Evolutionary conservation across 2,113 vertebrate genomes (phyloP).

Genomic region (Verasper variegatus): DNA sequence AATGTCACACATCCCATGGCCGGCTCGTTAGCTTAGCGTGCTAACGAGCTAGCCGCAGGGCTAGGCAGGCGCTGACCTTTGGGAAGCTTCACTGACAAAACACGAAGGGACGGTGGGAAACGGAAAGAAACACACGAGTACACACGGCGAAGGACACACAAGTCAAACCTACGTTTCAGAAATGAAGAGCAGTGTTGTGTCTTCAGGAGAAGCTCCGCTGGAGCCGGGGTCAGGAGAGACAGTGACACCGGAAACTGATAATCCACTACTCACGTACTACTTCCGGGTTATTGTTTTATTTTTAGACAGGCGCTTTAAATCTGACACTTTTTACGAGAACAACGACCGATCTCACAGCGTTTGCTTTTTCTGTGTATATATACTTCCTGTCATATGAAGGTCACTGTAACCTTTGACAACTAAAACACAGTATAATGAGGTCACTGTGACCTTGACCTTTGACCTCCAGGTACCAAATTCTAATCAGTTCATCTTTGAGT

Average conservation of each 20-base stretch:
- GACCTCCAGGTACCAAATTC: no score
- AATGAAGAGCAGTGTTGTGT: slow-evolving; percentile 13
- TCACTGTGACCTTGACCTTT: no score
- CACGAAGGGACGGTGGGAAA: fast-evolving
- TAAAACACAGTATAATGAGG: no score
- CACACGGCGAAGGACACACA: neutral
- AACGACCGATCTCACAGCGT: no score
- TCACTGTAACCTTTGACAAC: no score
- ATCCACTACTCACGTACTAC: neutral
- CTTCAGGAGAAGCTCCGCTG: slow-evolving; percentile 12
- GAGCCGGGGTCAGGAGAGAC: slow-evolving; percentile 52
- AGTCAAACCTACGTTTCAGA: slow-evolving; percentile 54
- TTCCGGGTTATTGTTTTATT: slow-evolving; percentile 44
- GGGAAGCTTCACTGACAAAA: neutral
- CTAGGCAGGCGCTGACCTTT: slow-evolving; percentile 59
- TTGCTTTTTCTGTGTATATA: no score
- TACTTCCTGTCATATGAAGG: no score
- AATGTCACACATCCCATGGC: slow-evolving; percentile 56
- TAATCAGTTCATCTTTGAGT: no score
- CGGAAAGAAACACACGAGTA: neutral
- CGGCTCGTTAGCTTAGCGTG: slow-evolving; percentile 47
- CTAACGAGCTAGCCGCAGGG: slow-evolving; percentile 36
- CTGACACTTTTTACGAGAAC: no score
- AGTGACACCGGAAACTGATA: slow-evolving; percentile 55
- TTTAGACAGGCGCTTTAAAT: no score